These are phyloP conservation scores for Sarcophaga peregrina DNA, from an alignment of 1,140 invertebrate species.

Conservation along the genomic window DNA sequence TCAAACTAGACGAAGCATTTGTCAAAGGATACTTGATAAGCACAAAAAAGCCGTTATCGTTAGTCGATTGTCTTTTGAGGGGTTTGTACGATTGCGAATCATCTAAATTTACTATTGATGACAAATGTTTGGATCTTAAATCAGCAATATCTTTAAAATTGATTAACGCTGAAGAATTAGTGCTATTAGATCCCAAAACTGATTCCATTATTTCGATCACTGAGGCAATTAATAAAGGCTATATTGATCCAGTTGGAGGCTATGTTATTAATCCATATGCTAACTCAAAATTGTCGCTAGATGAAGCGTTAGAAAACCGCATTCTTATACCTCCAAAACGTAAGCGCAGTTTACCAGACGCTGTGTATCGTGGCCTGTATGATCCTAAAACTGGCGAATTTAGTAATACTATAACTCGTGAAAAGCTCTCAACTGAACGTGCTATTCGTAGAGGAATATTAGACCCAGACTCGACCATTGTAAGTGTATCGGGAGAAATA, in stretches of 20 bases:
- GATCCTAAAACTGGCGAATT: slow-evolving; percentile 73
- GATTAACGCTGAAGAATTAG: slow-evolving; percentile 82
- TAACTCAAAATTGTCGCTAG: slow-evolving; percentile 79
- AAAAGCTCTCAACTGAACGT: slow-evolving; percentile 79
- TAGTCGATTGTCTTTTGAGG: slow-evolving; percentile 87
- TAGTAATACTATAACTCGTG: slow-evolving; percentile 73
- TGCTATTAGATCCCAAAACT: slow-evolving; percentile 82
- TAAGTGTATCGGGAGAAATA: slow-evolving; percentile 77
- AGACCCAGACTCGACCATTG: slow-evolving; percentile 83
- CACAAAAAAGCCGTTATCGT: slow-evolving; percentile 79
- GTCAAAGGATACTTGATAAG: slow-evolving; percentile 82
- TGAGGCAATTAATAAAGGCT: slow-evolving; percentile 83
- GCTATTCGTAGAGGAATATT: slow-evolving; percentile 83
- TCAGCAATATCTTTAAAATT: slow-evolving; percentile 81
- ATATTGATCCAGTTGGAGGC: slow-evolving; percentile 85
- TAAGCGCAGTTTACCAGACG: slow-evolving; percentile 85
- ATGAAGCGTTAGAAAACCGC: slow-evolving; percentile 83
- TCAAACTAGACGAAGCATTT: slow-evolving; percentile 80
- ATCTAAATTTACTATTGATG: slow-evolving; percentile 80
- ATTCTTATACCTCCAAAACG: slow-evolving; percentile 84
- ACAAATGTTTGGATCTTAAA: slow-evolving; percentile 78
- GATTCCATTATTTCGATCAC: slow-evolving; percentile 82
- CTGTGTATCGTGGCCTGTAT: slow-evolving; percentile 83
- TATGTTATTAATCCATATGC: slow-evolving; percentile 81
- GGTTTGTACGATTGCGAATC: slow-evolving; percentile 83